phyloP scores from a whole-genome alignment of 2,797 vertebrate species.

The Megaceryle alcyon region DNA sequence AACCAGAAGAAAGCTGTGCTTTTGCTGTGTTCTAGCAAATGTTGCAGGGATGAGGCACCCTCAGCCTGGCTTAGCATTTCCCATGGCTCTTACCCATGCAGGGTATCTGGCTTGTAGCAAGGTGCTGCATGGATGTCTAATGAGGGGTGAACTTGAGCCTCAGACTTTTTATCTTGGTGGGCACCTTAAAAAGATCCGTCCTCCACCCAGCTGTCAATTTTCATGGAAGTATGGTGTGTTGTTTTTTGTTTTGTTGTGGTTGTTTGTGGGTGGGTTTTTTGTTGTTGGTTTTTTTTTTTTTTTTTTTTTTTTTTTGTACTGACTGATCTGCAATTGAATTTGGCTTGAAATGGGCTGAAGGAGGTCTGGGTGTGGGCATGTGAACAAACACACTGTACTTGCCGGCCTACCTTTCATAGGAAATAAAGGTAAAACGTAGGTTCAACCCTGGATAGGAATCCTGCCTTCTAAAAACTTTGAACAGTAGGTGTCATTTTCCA shows the following conservation, averaged over 20 bases:
- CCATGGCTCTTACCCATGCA: not conserved
- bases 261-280: no score
- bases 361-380: not conserved
- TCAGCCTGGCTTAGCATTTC: not conserved
- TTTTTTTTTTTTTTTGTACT: no score
- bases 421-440: not conserved
- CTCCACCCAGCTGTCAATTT: not conserved
- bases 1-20: constrained; percentile 56
- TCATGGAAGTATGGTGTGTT: no score
- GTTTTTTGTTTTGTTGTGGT: no score
- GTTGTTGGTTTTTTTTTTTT: no score
- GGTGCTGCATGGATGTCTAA: not conserved
- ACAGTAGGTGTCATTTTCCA: not conserved
- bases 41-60: not conserved
- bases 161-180: not conserved
- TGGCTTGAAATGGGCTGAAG: not conserved
- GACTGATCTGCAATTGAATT: not conserved
- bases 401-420: not conserved
- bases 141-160: not conserved
- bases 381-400: not conserved
- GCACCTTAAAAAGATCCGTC: not conserved
- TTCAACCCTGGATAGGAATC: not conserved
- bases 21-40: constrained; percentile 25
- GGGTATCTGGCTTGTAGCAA: not conserved
- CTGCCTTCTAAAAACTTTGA: not conserved